Conservation (phyloP, 2,113 vertebrate genomes). For the Ictidomys tridecemlineatus region DNA sequence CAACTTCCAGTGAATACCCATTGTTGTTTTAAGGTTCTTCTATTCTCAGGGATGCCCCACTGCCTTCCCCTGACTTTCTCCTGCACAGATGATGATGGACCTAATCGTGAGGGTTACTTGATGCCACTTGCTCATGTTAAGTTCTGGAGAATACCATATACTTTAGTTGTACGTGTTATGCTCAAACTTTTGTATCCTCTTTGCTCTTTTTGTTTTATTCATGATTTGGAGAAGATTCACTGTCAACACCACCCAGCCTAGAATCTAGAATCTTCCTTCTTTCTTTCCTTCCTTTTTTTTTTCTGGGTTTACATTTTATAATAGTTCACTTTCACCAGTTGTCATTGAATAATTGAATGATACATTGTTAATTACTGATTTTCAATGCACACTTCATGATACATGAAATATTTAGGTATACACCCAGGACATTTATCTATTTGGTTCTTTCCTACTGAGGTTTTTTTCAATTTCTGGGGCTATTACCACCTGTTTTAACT, state of each 20-base stretch:
- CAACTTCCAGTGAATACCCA: background rate
- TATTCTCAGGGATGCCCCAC: background rate
- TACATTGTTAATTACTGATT: no score
- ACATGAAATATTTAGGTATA: no score
- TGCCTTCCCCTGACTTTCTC: background rate
- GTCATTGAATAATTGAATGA: no score
- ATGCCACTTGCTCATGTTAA: background rate
- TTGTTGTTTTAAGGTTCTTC: background rate
- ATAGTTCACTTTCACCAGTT: no score
- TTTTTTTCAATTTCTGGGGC: no score
- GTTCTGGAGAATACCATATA: background rate
- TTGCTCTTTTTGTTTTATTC: slow-evolving; percentile 1
- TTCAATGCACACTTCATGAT: no score
- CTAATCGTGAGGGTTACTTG: background rate
- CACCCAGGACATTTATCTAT: no score
- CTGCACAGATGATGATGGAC: background rate
- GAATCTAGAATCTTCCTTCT: background rate
- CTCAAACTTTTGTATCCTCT: background rate
- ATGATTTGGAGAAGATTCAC: background rate
- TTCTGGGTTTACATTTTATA: no score
- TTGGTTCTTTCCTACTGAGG: no score
- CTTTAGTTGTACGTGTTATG: background rate
- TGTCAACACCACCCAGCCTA: background rate
- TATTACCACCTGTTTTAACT: no score
- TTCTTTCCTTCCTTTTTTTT: no score